Percentiles rank a stretch among this genome's conserved stretches.
Conservation (phyloP, 2,113 vertebrate species). For the Phrynosoma platyrhinos region DNA sequence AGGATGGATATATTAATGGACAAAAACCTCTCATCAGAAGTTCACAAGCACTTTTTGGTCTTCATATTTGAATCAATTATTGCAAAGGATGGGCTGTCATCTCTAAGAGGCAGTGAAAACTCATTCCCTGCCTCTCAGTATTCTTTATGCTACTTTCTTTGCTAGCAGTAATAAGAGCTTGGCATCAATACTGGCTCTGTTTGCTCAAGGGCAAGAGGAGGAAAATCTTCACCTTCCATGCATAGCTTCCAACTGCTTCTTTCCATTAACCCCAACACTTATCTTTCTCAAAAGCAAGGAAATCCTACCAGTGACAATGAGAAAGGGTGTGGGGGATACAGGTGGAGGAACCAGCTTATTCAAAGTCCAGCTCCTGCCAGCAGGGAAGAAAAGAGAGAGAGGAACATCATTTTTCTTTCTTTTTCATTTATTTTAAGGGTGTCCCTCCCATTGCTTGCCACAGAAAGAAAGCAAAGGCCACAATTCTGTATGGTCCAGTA, state of each 20-base stretch:
- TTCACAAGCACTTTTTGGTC: constrained; percentile 18
- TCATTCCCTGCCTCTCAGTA: not conserved
- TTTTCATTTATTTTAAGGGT: too few relatives aligned
- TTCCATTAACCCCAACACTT: not conserved
- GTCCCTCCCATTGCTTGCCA: too few relatives aligned
- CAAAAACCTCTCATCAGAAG: constrained; percentile 2
- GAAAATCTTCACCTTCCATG: not conserved
- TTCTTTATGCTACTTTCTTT: not conserved
- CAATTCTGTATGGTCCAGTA: too few relatives aligned
- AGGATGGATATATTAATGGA: constrained; percentile 14
- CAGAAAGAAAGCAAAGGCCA: too few relatives aligned
- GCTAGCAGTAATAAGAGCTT: not conserved
- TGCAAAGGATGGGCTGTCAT: constrained; percentile 42
- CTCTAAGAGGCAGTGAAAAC: constrained; percentile 23
- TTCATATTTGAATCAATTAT: constrained; percentile 19
- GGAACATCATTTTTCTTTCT: too few relatives aligned
- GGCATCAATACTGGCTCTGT: not conserved
- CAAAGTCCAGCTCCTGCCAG: too few relatives aligned
- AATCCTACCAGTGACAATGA: not conserved
- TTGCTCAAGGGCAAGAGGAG: not conserved
- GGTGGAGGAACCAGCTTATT: not conserved
- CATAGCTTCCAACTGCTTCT: not conserved
- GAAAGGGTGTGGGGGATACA: not conserved
- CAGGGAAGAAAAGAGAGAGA: too few relatives aligned
- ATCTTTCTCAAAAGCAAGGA: not conserved